phyloP scores from a whole-genome alignment of 2,888 invertebrate species.

The Xylophagus ater region DNA sequence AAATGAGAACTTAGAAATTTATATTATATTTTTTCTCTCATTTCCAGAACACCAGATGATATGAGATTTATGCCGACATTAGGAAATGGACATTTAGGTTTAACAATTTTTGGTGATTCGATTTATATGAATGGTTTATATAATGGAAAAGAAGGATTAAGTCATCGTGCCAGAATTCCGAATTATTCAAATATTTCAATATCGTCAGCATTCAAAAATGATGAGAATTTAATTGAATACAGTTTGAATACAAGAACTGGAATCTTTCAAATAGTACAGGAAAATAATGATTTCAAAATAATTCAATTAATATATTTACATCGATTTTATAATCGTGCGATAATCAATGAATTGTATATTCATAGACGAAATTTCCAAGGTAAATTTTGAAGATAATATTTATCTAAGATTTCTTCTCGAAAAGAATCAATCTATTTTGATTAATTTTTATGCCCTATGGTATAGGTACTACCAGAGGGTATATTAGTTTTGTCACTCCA shows the following conservation, averaged over 20 bases:
- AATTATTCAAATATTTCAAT: constrained; percentile 44
- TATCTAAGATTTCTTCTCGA: no score
- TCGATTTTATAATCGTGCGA: constrained; percentile 35
- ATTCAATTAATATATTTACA: constrained; percentile 33
- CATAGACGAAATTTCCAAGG: no score
- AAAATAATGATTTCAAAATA: constrained; percentile 19
- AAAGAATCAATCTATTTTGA: no score
- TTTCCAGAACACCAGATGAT: constrained; percentile 46
- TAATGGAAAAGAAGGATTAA: constrained; percentile 45
- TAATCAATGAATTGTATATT: constrained; percentile 32
- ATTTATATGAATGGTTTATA: constrained; percentile 51
- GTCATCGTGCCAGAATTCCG: constrained; percentile 49
- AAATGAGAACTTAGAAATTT: no score
- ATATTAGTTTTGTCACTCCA: no score
- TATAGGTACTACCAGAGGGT: no score
- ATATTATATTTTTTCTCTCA: no score
- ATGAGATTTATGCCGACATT: constrained; percentile 48
- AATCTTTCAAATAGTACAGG: constrained; percentile 33
- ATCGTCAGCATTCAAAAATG: constrained; percentile 23
- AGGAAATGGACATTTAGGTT: constrained; percentile 49
- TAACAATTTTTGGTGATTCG: constrained; percentile 47
- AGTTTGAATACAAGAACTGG: constrained; percentile 42
- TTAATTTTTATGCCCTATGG: no score
- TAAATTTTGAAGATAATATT: no score
- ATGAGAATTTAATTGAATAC: constrained; percentile 24